Evolutionary conservation across 2,113 vertebrate genomes (phyloP).

Genomic region (Onychorhynchus coronatus): DNA sequence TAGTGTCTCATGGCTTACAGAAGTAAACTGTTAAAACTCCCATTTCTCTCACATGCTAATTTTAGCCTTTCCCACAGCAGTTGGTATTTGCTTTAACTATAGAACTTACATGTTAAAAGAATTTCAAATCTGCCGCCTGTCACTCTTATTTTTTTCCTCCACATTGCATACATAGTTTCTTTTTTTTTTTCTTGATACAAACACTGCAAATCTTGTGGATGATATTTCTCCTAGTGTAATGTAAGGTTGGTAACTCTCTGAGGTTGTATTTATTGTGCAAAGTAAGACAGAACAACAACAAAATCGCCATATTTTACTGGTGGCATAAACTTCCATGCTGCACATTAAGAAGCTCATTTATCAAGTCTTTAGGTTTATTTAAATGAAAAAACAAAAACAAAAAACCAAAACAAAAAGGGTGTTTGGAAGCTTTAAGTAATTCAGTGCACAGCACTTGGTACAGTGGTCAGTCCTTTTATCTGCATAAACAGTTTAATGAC

Average conservation of each 20-base stretch:
- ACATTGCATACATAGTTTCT: neutral
- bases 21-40: neutral
- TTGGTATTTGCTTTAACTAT: neutral
- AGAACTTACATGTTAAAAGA: neutral
- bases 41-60: neutral
- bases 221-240: neutral
- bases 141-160: neutral
- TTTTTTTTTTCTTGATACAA: neutral
- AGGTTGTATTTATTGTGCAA: neutral
- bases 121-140: neutral
- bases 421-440: slow-evolving; percentile 7
- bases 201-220: neutral
- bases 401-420: too few relatives aligned
- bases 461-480: neutral
- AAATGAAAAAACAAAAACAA: too few relatives aligned
- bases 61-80: neutral
- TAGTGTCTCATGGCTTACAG: neutral
- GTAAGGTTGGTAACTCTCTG: neutral
- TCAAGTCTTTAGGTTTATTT: neutral
- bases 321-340: neutral
- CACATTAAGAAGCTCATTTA: neutral
- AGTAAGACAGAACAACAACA: neutral
- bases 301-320: neutral
- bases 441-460: neutral
- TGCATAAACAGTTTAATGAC: neutral